These are phyloP conservation scores for Latrodectus geometricus DNA, from an alignment of 1,140 invertebrate species.

Conservation along the genomic window DNA sequence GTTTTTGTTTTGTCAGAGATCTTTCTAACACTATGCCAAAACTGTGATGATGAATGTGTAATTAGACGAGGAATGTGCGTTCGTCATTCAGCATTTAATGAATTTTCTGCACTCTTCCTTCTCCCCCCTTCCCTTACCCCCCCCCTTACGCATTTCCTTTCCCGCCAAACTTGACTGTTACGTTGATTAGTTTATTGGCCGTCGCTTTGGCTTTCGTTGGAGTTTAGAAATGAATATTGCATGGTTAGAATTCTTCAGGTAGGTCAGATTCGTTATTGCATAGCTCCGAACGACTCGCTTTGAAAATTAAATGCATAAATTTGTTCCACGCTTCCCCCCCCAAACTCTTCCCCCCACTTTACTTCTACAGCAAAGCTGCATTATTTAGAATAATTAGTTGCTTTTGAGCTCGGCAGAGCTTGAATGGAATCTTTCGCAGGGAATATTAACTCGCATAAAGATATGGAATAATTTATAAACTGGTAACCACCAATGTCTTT, in stretches of 20 bases:
- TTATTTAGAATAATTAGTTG: conserved; percentile 58
- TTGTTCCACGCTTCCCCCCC: conserved; percentile 26
- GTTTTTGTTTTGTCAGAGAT: conserved; percentile 45
- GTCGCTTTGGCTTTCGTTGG: conserved; percentile 46
- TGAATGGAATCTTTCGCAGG: conserved; percentile 50
- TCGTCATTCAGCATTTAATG: conserved; percentile 56
- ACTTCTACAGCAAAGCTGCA: conserved; percentile 14
- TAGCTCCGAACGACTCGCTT: conserved; percentile 45
- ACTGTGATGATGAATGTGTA: conserved; percentile 54
- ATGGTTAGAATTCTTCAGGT: conserved; percentile 51
- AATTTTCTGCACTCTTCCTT: conserved; percentile 23
- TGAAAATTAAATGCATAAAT: conserved; percentile 59
- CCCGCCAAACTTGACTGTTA: conserved; percentile 43
- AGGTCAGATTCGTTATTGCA: conserved; percentile 58
- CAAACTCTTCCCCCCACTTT: background rate
- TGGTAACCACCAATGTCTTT: conserved; percentile 45
- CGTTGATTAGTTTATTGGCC: conserved; percentile 58
- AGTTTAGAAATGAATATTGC: conserved; percentile 51
- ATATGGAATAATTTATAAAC: conserved; percentile 56
- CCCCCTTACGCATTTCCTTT: background rate
- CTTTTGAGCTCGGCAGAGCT: conserved; percentile 44
- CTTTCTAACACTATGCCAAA: conserved; percentile 15
- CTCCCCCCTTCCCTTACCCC: background rate
- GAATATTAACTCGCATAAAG: conserved; percentile 53
- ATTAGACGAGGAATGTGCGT: conserved; percentile 55